Evolutionary conservation across 2,797 vertebrate genomes (phyloP).

Genomic region (Ispidina lecontei): DNA sequence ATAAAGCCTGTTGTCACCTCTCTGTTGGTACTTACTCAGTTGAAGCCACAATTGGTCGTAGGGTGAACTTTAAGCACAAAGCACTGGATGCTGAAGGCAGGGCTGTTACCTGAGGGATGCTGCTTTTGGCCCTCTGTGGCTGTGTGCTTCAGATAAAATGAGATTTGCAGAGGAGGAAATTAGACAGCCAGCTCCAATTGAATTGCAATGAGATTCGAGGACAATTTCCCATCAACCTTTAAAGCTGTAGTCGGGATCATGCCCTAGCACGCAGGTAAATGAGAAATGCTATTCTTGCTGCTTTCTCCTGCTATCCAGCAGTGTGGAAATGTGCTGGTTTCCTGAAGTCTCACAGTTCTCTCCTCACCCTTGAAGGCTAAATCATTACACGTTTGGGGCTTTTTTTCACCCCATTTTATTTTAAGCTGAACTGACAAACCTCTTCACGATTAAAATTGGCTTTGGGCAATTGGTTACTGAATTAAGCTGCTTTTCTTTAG

Average conservation of each 20-base stretch:
- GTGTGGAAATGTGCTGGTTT: background rate
- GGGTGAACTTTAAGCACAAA: background rate
- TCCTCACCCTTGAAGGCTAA: background rate
- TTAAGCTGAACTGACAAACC: background rate
- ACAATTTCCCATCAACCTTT: background rate
- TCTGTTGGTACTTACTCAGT: background rate
- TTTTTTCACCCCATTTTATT: background rate
- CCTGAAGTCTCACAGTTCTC: background rate
- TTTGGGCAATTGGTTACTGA: background rate
- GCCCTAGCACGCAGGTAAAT: background rate
- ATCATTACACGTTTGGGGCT: background rate
- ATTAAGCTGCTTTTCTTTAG: slow-evolving; percentile 27
- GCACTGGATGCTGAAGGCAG: background rate
- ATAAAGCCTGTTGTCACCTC: background rate
- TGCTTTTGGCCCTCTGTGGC: background rate
- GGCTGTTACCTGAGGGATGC: background rate
- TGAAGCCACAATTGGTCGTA: background rate
- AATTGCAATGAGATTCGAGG: background rate
- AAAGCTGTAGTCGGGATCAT: background rate
- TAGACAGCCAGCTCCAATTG: background rate
- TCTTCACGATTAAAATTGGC: background rate
- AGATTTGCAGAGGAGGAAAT: slow-evolving; percentile 18
- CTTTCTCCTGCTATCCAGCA: background rate
- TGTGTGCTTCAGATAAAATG: background rate
- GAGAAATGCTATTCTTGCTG: background rate